Evolutionary conservation across 2,113 vertebrate genomes (phyloP).

Genomic region (Heptranchias perlo): DNA sequence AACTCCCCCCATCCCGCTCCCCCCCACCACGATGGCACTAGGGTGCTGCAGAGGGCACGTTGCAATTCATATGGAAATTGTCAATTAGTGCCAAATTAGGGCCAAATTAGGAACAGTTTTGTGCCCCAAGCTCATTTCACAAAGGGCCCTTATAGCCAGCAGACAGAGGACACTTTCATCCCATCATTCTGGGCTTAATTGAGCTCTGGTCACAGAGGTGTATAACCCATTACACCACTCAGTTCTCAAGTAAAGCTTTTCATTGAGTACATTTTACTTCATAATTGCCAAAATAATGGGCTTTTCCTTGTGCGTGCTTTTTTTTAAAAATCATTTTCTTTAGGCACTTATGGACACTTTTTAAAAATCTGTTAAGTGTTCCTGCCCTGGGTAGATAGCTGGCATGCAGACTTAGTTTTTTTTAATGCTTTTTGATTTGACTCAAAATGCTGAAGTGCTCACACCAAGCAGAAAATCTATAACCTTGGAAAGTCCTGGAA

Average conservation of each 20-base stretch:
- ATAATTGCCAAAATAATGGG: not conserved
- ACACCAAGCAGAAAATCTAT: not conserved
- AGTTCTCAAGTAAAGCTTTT: not conserved
- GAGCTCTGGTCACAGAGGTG: too few relatives aligned
- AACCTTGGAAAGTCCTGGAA: conserved; percentile 12
- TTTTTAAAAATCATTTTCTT: not conserved
- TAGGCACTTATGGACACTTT: not conserved
- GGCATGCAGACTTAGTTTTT: not conserved
- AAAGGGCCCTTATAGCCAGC: not conserved
- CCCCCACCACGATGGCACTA: not conserved
- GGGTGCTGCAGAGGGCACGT: not conserved
- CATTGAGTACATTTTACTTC: not conserved
- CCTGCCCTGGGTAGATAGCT: not conserved
- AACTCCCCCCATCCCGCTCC: too few relatives aligned
- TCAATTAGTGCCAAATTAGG: too few relatives aligned
- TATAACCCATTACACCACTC: not conserved
- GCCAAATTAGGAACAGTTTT: too few relatives aligned
- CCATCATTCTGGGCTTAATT: not conserved
- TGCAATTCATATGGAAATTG: not conserved
- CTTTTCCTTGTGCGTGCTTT: not conserved
- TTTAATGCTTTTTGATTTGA: not conserved
- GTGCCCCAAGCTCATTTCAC: not conserved
- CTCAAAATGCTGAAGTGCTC: not conserved
- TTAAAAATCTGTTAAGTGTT: not conserved
- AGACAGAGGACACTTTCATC: not conserved